Evolutionary conservation across 2,888 invertebrate genomes (phyloP).

Genomic region (Falcaria lacertinaria): DNA sequence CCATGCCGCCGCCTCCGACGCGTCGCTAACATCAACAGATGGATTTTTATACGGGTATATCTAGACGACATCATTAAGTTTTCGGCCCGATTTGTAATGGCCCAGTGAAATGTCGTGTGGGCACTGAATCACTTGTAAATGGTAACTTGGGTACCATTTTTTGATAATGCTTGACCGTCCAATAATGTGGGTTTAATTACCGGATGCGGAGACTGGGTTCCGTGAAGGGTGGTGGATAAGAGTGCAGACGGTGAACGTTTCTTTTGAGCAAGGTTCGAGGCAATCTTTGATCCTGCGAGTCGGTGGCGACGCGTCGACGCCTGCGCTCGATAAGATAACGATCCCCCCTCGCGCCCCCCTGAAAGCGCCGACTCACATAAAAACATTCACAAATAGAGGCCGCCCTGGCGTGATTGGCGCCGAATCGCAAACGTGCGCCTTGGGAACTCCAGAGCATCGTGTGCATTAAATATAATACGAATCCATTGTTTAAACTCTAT

Average conservation of each 20-base stretch:
- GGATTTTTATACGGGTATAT: constrained; percentile 56
- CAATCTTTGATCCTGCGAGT: constrained; percentile 42
- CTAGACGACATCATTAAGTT: constrained; percentile 68
- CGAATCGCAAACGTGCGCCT: constrained; percentile 36
- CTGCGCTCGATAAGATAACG: constrained; percentile 33
- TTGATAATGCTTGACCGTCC: constrained; percentile 41
- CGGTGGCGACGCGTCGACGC: constrained; percentile 47
- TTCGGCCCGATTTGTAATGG: constrained; percentile 51
- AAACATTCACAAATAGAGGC: constrained; percentile 62
- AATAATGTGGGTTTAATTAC: constrained; percentile 45
- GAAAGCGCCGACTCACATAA: constrained; percentile 46
- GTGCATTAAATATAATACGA: constrained; percentile 40
- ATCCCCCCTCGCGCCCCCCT: constrained; percentile 18
- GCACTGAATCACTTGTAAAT: constrained; percentile 52
- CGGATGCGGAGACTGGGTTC: constrained; percentile 48
- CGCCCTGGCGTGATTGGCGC: constrained; percentile 44
- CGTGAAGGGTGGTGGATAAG: constrained; percentile 21
- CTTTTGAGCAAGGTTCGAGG: constrained; percentile 27
- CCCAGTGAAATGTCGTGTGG: constrained; percentile 54
- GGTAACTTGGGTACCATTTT: constrained; percentile 31
- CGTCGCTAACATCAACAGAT: constrained; percentile 63
- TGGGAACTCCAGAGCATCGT: constrained; percentile 41
- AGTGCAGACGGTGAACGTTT: constrained; percentile 24
- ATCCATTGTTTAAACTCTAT: no score
- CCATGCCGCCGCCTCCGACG: constrained; percentile 65